Conservation (phyloP, 2,797 vertebrate species). For the Acanthis flammea region DNA sequence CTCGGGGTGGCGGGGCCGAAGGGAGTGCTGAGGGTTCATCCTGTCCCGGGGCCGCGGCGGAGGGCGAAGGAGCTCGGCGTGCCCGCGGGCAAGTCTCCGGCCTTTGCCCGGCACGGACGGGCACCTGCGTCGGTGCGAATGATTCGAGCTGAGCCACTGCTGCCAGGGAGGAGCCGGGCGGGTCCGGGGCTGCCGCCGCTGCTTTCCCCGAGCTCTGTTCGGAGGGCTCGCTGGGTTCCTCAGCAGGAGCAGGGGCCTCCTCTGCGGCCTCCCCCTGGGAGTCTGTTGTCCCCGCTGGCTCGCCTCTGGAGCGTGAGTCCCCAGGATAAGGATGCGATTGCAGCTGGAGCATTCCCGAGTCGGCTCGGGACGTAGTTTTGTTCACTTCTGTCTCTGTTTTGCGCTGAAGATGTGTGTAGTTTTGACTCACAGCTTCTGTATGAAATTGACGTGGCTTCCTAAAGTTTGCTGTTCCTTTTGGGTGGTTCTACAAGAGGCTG, state of each 20-base stretch:
- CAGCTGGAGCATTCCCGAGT: background rate
- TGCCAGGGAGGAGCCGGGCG: background rate
- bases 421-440: background rate
- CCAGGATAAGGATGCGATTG: background rate
- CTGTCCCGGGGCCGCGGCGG: background rate
- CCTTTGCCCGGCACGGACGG: background rate
- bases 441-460: background rate
- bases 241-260: background rate
- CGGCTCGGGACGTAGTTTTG: background rate
- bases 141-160: background rate
- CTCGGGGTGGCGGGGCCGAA: background rate
- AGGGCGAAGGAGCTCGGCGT: background rate
- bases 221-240: background rate
- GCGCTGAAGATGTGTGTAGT: background rate
- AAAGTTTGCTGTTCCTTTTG: background rate
- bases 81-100: background rate
- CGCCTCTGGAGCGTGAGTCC: too few relatives aligned
- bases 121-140: background rate
- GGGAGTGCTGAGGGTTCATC: background rate
- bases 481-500: background rate
- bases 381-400: rapidly evolving
- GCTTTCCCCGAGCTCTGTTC: background rate
- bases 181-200: background rate
- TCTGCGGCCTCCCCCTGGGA: background rate
- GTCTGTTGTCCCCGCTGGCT: background rate